These are phyloP conservation scores for Cephalopachus bancanus DNA, from an alignment of 2,797 vertebrate species.

Conservation along the genomic window DNA sequence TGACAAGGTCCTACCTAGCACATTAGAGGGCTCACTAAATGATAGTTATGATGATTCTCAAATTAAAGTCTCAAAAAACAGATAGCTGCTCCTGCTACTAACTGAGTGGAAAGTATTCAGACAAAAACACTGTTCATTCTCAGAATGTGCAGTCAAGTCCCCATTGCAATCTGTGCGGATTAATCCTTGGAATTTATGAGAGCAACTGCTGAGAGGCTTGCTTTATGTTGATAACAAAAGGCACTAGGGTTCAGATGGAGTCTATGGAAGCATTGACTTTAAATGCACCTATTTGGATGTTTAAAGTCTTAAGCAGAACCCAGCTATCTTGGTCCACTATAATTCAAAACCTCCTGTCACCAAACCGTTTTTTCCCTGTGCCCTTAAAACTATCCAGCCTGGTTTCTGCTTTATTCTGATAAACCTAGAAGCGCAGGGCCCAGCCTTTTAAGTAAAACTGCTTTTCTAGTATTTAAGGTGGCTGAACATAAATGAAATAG, in stretches of 20 bases:
- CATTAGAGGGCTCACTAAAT: neutral
- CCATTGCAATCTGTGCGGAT: neutral
- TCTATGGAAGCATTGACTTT: neutral
- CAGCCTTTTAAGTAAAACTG: conserved; percentile 62
- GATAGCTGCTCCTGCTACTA: neutral
- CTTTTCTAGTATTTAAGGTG: conserved; percentile 36
- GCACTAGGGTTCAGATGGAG: neutral
- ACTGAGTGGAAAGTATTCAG: neutral
- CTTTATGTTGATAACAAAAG: conserved; percentile 47
- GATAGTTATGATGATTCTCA: neutral
- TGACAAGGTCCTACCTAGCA: neutral
- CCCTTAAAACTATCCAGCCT: conserved; percentile 54
- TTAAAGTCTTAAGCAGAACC: conserved; percentile 71
- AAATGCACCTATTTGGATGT: conserved; percentile 48
- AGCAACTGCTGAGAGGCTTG: neutral
- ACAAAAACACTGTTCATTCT: neutral
- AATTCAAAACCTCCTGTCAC: conserved; percentile 70
- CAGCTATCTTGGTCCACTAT: conserved; percentile 62
- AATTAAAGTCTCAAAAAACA: neutral
- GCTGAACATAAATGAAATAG: conserved; percentile 60
- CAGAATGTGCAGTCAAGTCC: neutral
- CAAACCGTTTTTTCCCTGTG: conserved; percentile 44
- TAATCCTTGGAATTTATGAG: neutral
- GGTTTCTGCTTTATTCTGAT: conserved; percentile 52
- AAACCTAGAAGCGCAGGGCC: conserved; percentile 42